Evolutionary conservation across 2,888 invertebrate genomes (phyloP).

Genomic region (Apodemia hepburni): DNA sequence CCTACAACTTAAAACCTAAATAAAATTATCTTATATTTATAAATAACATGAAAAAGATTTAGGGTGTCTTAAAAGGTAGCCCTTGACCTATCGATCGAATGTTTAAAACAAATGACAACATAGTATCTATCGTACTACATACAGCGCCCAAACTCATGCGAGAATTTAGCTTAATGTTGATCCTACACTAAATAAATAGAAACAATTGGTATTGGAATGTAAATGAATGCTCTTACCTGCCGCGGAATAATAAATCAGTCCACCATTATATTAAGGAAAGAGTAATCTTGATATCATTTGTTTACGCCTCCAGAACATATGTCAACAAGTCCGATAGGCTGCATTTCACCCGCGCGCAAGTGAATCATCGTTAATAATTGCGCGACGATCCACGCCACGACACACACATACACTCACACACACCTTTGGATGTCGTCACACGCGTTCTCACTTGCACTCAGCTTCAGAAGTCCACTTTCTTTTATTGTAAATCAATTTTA

Average conservation of each 20-base stretch:
- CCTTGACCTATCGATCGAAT: slow-evolving; percentile 34
- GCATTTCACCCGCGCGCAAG: slow-evolving; percentile 78
- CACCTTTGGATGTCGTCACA: slow-evolving; percentile 67
- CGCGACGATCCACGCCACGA: slow-evolving; percentile 75
- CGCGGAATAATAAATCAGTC: slow-evolving; percentile 66
- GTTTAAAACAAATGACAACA: slow-evolving; percentile 25
- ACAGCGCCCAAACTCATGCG: slow-evolving; percentile 10
- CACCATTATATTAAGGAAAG: slow-evolving; percentile 61
- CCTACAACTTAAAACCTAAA: neutral
- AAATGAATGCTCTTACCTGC: slow-evolving; percentile 46
- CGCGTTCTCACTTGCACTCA: slow-evolving; percentile 49
- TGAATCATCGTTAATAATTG: slow-evolving; percentile 80
- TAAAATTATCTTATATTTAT: neutral
- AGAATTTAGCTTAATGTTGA: neutral
- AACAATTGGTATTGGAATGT: slow-evolving; percentile 22
- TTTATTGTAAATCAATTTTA: slow-evolving; percentile 44
- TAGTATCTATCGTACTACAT: slow-evolving; percentile 4
- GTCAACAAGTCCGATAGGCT: slow-evolving; percentile 77
- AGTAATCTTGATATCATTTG: slow-evolving; percentile 68
- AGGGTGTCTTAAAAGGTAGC: slow-evolving; percentile 15
- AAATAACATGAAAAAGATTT: neutral
- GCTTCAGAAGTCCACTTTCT: slow-evolving; percentile 38
- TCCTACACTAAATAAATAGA: slow-evolving; percentile 3
- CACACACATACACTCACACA: slow-evolving; percentile 52
- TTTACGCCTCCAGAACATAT: slow-evolving; percentile 70